These are phyloP conservation scores for Tetragnatha montana DNA, from an alignment of 2,888 invertebrate species.

Conservation along the genomic window DNA sequence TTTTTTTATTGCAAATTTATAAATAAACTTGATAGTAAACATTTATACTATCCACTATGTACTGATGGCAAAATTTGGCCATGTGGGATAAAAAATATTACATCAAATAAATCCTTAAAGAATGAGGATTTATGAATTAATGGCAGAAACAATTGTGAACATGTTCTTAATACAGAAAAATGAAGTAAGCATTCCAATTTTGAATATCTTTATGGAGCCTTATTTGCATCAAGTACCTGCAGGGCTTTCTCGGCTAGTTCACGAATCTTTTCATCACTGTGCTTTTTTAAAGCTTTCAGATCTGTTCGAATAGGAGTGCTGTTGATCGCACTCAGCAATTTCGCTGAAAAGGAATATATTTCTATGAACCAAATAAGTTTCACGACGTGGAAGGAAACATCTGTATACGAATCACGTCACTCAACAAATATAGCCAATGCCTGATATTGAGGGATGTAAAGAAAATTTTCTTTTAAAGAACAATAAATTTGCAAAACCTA, in stretches of 20 bases:
- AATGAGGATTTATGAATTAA: slow-evolving; percentile 1
- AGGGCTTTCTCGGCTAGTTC: slow-evolving; percentile 48
- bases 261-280: slow-evolving; percentile 50
- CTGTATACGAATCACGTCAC: not conserved
- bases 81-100: not conserved
- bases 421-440: not conserved
- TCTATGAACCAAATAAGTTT: not conserved
- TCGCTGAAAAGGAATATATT: slow-evolving; percentile 32
- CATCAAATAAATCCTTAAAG: not conserved
- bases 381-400: no score
- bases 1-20: not conserved
- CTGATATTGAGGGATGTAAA: not conserved
- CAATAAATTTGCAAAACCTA: not conserved
- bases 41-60: not conserved
- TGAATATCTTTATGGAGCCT: slow-evolving; percentile 5
- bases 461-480: not conserved
- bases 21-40: not conserved
- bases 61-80: not conserved
- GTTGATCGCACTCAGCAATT: slow-evolving; percentile 32
- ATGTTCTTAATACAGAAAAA: not conserved
- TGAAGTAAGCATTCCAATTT: not conserved
- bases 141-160: slow-evolving; percentile 1
- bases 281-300: slow-evolving; percentile 56
- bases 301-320: slow-evolving; percentile 43
- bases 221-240: slow-evolving; percentile 28